Evolutionary conservation across 2,113 vertebrate genomes (phyloP), one percentile per base, ranked within the genome.

Genomic region (Rutilus rutilus): DNA sequence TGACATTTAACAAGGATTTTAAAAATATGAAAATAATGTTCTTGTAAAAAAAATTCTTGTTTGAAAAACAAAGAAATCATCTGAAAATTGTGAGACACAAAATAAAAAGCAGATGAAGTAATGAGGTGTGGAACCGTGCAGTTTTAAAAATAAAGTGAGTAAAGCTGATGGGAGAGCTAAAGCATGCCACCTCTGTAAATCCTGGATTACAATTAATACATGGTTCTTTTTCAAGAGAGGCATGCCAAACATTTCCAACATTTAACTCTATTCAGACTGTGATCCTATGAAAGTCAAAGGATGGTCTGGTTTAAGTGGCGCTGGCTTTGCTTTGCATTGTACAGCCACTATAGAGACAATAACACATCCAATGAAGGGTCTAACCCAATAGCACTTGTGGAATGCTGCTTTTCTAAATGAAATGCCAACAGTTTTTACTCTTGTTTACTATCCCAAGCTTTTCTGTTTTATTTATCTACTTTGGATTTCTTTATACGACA

Each of bases 361-460:
- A 74, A 88, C 75, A 84, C 33, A 39, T 25, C 33, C 78, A 88
- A 88, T 88, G 91, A 90, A 90, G 88, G 87, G 45, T 91, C 91
- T 90, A 88, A 92, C 91, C 89, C 85, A 87, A 93, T 89, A 91
- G 88, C 87, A 87, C 86, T 79, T 91, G 86, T 91, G 90, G 89
- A 90, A 89, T 67, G 78, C 86, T 87, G 91, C 90, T 91, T 93
- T 92, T 93, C 91, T 93, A 91, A 93, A 93, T 93, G 90, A 93
- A 93, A 86, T 87, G 30, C 19, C 77, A 59, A 89, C 87, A 89
- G 73, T 87, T 74, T 45, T 86, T 86, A 88, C 91, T 88, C 86
- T 73, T 91, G 89, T 92, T 92, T 88, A 89, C n/a, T 45, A 73
- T 73, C 39, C 39, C 12, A 10, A 45, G 10, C 21, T 73, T 73